phyloP scores from a whole-genome alignment of 1,140 invertebrate species.

The Drosophila kurseongensis region DNA sequence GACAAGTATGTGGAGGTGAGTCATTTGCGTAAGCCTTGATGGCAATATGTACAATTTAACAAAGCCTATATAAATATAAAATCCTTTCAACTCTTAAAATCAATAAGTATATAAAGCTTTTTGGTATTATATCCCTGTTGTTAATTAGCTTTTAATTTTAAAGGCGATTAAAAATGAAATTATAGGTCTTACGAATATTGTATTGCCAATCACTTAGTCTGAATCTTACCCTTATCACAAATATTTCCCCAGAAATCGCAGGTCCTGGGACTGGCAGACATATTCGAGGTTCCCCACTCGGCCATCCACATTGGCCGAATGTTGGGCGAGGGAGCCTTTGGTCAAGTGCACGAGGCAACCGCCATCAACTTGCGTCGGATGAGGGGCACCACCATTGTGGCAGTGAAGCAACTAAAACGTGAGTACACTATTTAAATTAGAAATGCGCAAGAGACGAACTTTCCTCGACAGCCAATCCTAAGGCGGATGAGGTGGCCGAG shows the following conservation, averaged over 20 bases:
- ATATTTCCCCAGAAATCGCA: conserved; percentile 60
- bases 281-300: conserved; percentile 74
- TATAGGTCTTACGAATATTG: no score
- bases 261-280: conserved; percentile 67
- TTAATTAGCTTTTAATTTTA: background rate
- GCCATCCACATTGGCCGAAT: conserved; percentile 85
- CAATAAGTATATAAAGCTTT: no score
- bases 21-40: background rate
- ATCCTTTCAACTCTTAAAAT: no score
- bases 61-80: no score
- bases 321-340: conserved; percentile 91
- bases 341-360: conserved; percentile 88
- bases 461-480: conserved; percentile 76
- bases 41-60: no score
- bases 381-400: conserved; percentile 86
- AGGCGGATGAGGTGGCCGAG: conserved; percentile 87
- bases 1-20: conserved; percentile 78
- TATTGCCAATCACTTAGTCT: no score
- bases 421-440: conserved; percentile 15
- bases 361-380: conserved; percentile 85
- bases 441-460: background rate
- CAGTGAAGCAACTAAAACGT: conserved; percentile 91
- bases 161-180: no score
- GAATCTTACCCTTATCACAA: no score
- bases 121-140: no score